Evolutionary conservation across 2,888 invertebrate species (phyloP), one percentile per base, ranked within the genome.

Genomic region (Drosophila heteroneura): DNA sequence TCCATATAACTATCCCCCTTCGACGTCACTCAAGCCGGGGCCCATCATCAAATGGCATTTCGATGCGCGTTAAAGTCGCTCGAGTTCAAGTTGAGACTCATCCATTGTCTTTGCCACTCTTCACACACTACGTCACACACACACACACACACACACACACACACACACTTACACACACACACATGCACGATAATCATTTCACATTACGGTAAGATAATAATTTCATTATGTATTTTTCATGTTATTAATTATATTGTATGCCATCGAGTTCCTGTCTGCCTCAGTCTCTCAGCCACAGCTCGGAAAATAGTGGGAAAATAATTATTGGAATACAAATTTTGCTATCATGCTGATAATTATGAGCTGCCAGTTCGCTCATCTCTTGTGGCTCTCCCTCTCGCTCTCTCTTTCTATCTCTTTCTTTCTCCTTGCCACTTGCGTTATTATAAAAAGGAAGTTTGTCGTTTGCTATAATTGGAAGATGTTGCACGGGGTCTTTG

Each of bases 201-300:
- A 83, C 85, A 86, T 88, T 90, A 86, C 90, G 75, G 85, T 68
- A 82, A 81, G 89, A 88, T 90, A 90, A 88, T 90, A 83, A 84
- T 84, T 85, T 90, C 84, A 88, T 88, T 90, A 85, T 90, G 83
- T 89, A 83, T 89, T 87, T 89, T 89, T 85, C 87, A 80, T 89
- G 90, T 90, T 88, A 90, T 89, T 88, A 88, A 89, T 88, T 89
- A 88, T 85, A 76, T 78, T 79, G 81, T 82, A 51, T 76, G 79
- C 59, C 81, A 81, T 76, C 68, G 69, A 82, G 76, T 81, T 79
- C 77, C 82, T 80, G 79, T 72, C 63, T 44, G 51, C 16, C 53
- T 1, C 32, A 12, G 54, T 14, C 59, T 26, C 79, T 58, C 68
- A 44, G 37, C 47, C 47, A 9, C 47, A 47, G 62, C 54, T 37